Evolutionary conservation across 2,113 vertebrate species (phyloP).

Genomic region (Theristicus caerulescens): DNA sequence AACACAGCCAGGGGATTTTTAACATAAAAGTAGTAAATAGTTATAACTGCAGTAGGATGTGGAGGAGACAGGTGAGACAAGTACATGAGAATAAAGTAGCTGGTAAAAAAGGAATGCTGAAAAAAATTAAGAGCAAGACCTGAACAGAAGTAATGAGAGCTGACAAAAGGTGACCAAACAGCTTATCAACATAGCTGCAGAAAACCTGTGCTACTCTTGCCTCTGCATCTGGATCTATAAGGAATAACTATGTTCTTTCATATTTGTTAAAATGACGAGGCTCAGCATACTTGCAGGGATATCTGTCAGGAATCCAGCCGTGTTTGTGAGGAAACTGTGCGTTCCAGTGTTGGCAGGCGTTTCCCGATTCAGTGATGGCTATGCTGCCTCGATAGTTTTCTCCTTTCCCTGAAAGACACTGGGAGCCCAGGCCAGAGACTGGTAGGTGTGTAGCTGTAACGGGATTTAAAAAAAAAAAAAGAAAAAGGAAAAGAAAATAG

Average conservation of each 20-base stretch:
- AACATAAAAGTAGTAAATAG: neutral
- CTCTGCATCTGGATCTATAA: neutral
- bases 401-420: conserved; percentile 84
- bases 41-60: neutral
- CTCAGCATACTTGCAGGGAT: conserved; percentile 90
- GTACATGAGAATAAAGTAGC: neutral
- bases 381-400: conserved; percentile 80
- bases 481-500: fast-evolving
- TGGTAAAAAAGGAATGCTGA: neutral
- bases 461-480: neutral
- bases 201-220: neutral
- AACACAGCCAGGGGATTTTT: neutral
- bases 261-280: neutral
- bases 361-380: conserved; percentile 77
- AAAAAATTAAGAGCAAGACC: neutral
- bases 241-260: neutral
- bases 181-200: neutral
- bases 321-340: conserved; percentile 86
- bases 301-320: conserved; percentile 84
- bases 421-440: conserved; percentile 67
- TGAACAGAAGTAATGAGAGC: neutral
- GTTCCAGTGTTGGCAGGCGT: conserved; percentile 86
- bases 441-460: conserved; percentile 75
- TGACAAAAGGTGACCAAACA: neutral
- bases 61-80: neutral